phyloP scores from a whole-genome alignment of 2,113 vertebrate species.

The Toxotes jaculatrix region DNA sequence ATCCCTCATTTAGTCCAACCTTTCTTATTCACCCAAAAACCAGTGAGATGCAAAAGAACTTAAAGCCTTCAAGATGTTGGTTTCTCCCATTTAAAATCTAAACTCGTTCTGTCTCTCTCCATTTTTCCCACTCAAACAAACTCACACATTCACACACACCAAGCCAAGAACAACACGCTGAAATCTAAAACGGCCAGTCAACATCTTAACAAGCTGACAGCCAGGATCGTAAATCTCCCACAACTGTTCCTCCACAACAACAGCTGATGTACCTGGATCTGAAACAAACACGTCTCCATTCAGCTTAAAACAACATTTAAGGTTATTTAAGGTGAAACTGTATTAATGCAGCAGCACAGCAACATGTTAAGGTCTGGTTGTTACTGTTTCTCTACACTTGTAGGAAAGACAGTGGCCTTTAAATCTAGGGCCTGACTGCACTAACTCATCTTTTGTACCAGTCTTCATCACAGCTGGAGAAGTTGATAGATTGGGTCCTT shows the following conservation, averaged over 20 bases:
- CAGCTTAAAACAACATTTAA: too few species aligned
- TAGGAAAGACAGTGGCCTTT: too few species aligned
- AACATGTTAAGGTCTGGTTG: too few species aligned
- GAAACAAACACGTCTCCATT: not conserved
- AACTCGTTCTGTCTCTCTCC: not conserved
- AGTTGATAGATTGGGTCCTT: too few species aligned
- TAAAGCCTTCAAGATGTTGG: not conserved
- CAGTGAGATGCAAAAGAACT: not conserved
- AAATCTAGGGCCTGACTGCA: too few species aligned
- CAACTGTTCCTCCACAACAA: not conserved
- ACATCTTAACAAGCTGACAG: conserved; percentile 1
- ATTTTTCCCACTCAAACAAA: conserved; percentile 4
- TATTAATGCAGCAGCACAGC: too few species aligned
- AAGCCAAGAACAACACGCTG: conserved; percentile 36
- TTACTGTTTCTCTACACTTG: too few species aligned
- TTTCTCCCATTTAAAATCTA: not conserved
- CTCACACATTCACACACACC: not conserved
- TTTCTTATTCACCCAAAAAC: not conserved
- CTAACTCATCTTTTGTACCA: too few species aligned
- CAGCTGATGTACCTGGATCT: not conserved
- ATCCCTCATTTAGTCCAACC: too few species aligned
- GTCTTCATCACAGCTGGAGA: too few species aligned
- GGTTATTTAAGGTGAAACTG: too few species aligned
- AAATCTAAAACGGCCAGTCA: not conserved
- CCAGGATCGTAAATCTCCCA: conserved; percentile 26